Base-by-base conservation (phyloP, 2,113 vertebrate species). In the Malurus alboscapulatus region DNA sequence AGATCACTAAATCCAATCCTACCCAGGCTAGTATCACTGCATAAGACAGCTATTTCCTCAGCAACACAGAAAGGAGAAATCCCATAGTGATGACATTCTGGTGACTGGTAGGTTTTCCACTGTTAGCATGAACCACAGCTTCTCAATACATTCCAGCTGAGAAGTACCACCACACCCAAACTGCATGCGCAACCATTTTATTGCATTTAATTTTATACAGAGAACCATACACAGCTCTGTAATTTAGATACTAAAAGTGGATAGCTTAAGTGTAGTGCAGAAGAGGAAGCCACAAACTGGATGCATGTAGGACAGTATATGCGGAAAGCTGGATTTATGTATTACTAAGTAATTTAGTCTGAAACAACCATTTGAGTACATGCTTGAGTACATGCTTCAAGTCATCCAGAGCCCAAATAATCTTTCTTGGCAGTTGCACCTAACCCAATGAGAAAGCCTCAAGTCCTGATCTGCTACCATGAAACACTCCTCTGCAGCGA, bases 211-310 rank as follows among this genome's bases (percentile, higher is more conserved):
- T 79, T 93, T 78, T 47, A 84, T 38, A 78, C 14, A 75, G n/a
- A 80, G 20, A 89, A 69, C 34, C n/a, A 76, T 24, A 63, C 9
- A 48, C 9, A 47, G 25, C 32, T 55, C n/a, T 45, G 34, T 57
- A 87, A 90, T 87, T 93, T 62, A 73, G 69, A 75, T 62, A 72
- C 88, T 84, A 38, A 79, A 95, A 92, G 42, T 9, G 27, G 58
- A 54, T 14, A 54, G 32, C 34, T 69, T 69, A 69, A 89, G 55
- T 18, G 53, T 14, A 75, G 48, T 24, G 53, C 53, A 77, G 51
- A 84, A 87, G 42, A 25, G 15, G 54, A 92, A 95, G 44, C 40
- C 84, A 80, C 55, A 74, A 65, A 51, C 17, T 79, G 63, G 54
- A 83, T 32, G 1, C 1, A 14, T 25, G 7, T 53, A 82, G 45